These are phyloP conservation scores for Eupithecia subfuscata DNA, from an alignment of 2,888 invertebrate species.

Conservation along the genomic window DNA sequence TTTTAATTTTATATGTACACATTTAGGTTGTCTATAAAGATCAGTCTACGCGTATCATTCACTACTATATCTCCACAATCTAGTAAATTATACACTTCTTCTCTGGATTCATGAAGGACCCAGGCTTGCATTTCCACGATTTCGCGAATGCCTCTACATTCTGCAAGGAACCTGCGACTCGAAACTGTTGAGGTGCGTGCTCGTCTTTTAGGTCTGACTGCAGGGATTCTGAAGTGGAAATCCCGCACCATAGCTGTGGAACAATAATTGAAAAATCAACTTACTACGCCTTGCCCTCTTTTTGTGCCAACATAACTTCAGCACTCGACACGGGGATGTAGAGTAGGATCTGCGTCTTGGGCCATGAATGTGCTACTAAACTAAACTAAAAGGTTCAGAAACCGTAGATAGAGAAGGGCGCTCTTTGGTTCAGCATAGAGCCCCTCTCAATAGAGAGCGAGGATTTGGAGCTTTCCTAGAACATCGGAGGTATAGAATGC, in stretches of 20 bases:
- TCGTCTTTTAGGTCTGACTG: conserved; percentile 87
- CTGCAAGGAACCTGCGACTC: conserved; percentile 87
- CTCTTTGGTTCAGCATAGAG: too few species aligned
- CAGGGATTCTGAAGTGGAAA: conserved; percentile 85
- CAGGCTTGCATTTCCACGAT: conserved; percentile 83
- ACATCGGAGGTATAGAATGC: background rate
- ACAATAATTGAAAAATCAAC: background rate
- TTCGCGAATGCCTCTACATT: conserved; percentile 89
- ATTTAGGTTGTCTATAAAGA: background rate
- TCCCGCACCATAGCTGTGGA: conserved; percentile 92
- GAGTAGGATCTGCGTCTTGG: too few species aligned
- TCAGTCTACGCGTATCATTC: background rate
- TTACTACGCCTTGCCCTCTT: background rate
- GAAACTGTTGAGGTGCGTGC: conserved; percentile 88
- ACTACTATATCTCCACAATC: conserved; percentile 16
- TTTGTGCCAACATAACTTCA: background rate
- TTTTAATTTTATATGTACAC: background rate
- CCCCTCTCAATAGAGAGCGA: too few species aligned
- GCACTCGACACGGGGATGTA: too few species aligned
- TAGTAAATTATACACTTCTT: conserved; percentile 77
- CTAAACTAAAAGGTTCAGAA: too few species aligned
- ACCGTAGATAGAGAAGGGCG: background rate
- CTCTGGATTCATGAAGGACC: conserved; percentile 82
- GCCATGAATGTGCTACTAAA: too few species aligned
- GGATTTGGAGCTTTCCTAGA: too few species aligned